phyloP scores from a whole-genome alignment of 2,113 vertebrate species.

The Sakesphorus luctuosus region DNA sequence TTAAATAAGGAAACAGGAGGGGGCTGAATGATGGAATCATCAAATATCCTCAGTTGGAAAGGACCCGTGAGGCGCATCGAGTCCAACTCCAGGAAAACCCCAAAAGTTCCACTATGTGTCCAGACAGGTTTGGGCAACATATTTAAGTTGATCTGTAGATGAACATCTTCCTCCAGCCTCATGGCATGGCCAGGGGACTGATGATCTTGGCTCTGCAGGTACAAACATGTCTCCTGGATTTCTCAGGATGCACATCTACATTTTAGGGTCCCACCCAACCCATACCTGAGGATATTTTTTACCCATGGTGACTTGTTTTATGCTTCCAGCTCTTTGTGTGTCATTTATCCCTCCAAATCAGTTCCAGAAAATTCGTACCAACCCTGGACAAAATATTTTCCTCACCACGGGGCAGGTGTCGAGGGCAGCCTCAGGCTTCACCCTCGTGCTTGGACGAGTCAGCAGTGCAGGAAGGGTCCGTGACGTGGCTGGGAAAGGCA shows the following conservation, averaged over 20 bases:
- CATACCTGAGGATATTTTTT: not conserved
- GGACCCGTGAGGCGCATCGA: not conserved
- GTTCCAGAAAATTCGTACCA: not conserved
- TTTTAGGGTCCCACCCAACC: not conserved
- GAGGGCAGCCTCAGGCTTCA: not conserved
- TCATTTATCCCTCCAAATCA: rapidly evolving
- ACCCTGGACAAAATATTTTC: not conserved
- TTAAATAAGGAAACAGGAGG: not conserved
- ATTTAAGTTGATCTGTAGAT: not conserved
- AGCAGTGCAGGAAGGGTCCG: no score
- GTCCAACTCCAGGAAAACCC: not conserved
- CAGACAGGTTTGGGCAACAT: not conserved
- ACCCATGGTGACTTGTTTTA: rapidly evolving
- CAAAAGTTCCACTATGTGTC: not conserved
- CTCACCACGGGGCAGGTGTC: rapidly evolving
- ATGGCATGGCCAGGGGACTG: rapidly evolving
- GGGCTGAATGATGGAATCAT: not conserved
- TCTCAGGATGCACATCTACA: rapidly evolving
- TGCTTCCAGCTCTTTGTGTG: rapidly evolving
- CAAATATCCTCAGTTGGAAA: rapidly evolving
- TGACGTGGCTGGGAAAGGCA: rapidly evolving
- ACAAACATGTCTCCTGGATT: rapidly evolving
- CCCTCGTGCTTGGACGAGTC: rapidly evolving
- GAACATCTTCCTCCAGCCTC: not conserved
- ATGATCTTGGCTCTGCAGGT: not conserved